These are phyloP conservation scores for Gadus chalcogrammus DNA, from an alignment of 2,113 vertebrate species.

Conservation along the genomic window DNA sequence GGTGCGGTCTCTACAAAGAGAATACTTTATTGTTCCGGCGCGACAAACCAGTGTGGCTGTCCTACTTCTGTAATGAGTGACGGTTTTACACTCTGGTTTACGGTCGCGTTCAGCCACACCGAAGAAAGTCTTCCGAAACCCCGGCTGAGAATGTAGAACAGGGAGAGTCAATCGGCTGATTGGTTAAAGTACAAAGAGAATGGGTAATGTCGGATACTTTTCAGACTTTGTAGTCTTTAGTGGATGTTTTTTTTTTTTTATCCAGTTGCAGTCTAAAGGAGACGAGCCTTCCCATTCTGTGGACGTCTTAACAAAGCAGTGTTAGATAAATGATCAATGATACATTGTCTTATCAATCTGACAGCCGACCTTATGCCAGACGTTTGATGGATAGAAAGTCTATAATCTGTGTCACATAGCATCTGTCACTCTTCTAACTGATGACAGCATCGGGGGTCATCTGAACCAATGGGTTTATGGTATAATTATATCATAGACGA, in stretches of 20 bases:
- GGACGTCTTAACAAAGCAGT: background rate
- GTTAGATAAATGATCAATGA: background rate
- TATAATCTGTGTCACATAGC: too few species aligned
- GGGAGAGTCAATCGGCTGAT: background rate
- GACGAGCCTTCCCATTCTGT: background rate
- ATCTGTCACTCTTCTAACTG: too few species aligned
- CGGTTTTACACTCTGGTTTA: slow-evolving; percentile 9
- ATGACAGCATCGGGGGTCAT: too few species aligned
- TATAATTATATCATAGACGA: too few species aligned
- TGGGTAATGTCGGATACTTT: slow-evolving; percentile 27
- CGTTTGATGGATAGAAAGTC: background rate
- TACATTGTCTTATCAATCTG: background rate
- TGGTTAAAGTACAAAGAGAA: slow-evolving; percentile 37
- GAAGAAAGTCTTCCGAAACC: slow-evolving; percentile 14
- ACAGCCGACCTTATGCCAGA: background rate
- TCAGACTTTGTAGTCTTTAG: background rate
- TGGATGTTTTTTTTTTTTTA: background rate
- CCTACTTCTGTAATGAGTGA: background rate
- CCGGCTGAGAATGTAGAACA: background rate
- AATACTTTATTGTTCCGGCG: background rate
- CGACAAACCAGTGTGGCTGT: background rate
- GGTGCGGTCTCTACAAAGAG: slow-evolving; percentile 21
- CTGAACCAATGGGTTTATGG: too few species aligned
- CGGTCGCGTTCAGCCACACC: background rate
- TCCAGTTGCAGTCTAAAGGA: background rate